phyloP scores from a whole-genome alignment of 2,113 vertebrate genomes.

The Lampris incognitus region DNA sequence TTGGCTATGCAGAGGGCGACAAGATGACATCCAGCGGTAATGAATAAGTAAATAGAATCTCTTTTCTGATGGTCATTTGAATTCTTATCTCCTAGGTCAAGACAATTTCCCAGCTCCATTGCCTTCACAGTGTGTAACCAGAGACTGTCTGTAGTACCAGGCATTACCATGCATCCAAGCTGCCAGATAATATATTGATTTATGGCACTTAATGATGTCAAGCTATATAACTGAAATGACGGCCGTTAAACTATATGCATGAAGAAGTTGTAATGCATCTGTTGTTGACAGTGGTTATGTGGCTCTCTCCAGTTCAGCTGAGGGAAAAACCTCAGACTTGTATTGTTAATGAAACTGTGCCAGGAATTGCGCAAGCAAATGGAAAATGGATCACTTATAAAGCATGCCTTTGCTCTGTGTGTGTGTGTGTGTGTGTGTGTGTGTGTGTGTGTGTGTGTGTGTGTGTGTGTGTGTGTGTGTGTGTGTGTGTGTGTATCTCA shows the following conservation, averaged over 20 bases:
- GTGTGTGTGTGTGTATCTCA: constrained; percentile 31
- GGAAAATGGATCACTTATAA: neutral
- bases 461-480: neutral
- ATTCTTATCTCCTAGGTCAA: neutral
- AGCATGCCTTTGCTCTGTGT: neutral
- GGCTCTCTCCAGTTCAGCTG: neutral
- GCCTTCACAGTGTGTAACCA: constrained; percentile 8
- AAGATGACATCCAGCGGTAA: constrained; percentile 37
- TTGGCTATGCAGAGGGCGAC: constrained; percentile 74
- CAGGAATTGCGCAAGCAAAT: constrained; percentile 16
- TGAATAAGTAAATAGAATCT: constrained; percentile 49
- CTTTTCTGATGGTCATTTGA: neutral
- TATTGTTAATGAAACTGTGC: constrained; percentile 3
- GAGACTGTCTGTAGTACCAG: constrained; percentile 17
- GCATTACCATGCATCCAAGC: constrained; percentile 24
- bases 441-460: neutral
- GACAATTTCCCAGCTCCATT: constrained; percentile 4
- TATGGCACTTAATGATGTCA: constrained; percentile 1
- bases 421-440: neutral
- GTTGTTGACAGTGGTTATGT: constrained; percentile 15
- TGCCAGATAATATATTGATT: constrained; percentile 19
- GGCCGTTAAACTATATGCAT: constrained; percentile 5
- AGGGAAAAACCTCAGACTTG: neutral
- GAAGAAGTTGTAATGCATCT: constrained; percentile 7
- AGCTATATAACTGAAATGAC: constrained; percentile 6